Conservation (phyloP, 2,888 invertebrate genomes). For the Noctua comes region DNA sequence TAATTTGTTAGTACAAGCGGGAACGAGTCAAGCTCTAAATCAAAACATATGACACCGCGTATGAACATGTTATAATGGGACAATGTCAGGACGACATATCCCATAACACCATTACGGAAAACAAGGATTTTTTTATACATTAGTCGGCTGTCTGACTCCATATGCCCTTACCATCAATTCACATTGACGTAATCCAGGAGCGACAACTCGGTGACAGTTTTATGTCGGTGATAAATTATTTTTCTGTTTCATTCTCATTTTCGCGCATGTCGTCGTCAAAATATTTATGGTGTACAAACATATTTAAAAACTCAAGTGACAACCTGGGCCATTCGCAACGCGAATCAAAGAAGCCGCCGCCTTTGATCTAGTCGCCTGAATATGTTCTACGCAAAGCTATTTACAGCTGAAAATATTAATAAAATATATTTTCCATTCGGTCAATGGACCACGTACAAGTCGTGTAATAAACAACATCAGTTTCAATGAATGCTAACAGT, state of each 20-base stretch:
- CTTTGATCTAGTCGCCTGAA: slow-evolving; percentile 84
- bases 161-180: slow-evolving; percentile 55
- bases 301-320: slow-evolving; percentile 79
- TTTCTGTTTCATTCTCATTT: slow-evolving; percentile 55
- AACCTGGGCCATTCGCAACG: slow-evolving; percentile 76
- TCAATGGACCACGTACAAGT: slow-evolving; percentile 38
- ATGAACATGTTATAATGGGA: slow-evolving; percentile 2
- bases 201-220: slow-evolving; percentile 63
- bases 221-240: slow-evolving; percentile 60
- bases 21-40: slow-evolving; percentile 7
- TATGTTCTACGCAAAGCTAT: slow-evolving; percentile 70
- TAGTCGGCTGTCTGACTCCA: slow-evolving; percentile 32
- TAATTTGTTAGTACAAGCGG: slow-evolving; percentile 14
- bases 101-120: slow-evolving; percentile 38
- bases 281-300: slow-evolving; percentile 68
- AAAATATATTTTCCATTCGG: slow-evolving; percentile 59
- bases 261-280: slow-evolving; percentile 59
- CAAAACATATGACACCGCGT: slow-evolving; percentile 1
- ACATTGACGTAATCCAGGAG: slow-evolving; percentile 51
- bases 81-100: slow-evolving; percentile 9
- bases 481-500: slow-evolving; percentile 60
- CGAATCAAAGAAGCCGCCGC: slow-evolving; percentile 83
- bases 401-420: slow-evolving; percentile 66
- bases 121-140: slow-evolving; percentile 46
- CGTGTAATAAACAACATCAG: slow-evolving; percentile 54